Base-by-base conservation (phyloP, 2,113 vertebrate species). In the Labeo rohita region DNA sequence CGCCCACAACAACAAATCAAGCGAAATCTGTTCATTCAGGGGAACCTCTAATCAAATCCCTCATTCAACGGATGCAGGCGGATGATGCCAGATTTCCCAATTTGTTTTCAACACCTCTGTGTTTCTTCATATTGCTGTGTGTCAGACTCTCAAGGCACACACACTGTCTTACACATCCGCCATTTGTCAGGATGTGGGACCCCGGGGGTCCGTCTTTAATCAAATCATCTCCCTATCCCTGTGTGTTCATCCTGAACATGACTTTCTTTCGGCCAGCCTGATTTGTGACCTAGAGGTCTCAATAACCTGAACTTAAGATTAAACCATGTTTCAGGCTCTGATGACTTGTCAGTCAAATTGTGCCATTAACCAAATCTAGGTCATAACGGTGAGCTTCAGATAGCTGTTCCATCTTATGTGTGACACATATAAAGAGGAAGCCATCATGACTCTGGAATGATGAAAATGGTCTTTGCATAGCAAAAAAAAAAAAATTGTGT, bases 261-360 rank as follows among this genome's bases (percentile, higher is more conserved):
- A 73, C 70, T 63, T 70, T 54, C 79, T 45, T 43, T 54, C 50
- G 43, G 23, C 74, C 16, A 13, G 72, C 12, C 9, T 89, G 86
- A 88, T 89, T 84, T 86, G 80, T 84, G 84, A 73, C 28, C 49
- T 13, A 52, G 12, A n/a, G 39, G 79, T 75, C 59, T 65, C 68
- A 6, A 63, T 87, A 83, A 87, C 50, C 45, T 9, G 21, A 70
- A 52, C 45, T 39, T 0, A 78, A 73, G 78, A 80, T 87, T 80
- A 45, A 87, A 36, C 47, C 73, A 73, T 89, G 84, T 85, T 87
- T 72, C 73, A 82, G 36, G n/a, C 49, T 75, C 39, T 36, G 21
- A 47, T 74, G 66, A 65, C 85, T 61, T 73, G 84, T 75, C 86
- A 89, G 56, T 87, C 70, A 76, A 45, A 68, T 65, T 80, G 72